Evolutionary conservation across 2,888 invertebrate species (phyloP).

Genomic region (Drosophila maculinotata): DNA sequence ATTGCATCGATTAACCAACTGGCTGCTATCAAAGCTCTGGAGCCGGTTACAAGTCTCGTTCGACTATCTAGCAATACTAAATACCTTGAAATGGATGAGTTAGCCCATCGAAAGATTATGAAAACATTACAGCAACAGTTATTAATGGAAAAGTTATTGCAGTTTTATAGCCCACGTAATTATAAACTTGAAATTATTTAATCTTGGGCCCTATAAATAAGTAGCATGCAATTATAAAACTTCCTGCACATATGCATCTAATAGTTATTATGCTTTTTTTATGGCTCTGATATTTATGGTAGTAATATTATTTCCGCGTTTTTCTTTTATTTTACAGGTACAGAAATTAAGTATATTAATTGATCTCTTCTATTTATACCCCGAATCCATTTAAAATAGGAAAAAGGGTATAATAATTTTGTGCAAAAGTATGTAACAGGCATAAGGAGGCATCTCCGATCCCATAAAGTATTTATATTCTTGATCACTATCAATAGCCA

Average conservation of each 20-base stretch:
- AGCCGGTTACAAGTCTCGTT: neutral
- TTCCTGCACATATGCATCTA: neutral
- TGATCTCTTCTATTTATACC: too few relatives aligned
- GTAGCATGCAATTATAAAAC: neutral
- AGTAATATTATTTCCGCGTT: too few relatives aligned
- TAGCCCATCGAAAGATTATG: slow-evolving; percentile 17
- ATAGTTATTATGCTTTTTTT: neutral
- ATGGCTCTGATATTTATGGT: too few relatives aligned
- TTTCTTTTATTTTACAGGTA: neutral
- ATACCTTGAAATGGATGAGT: slow-evolving; percentile 23
- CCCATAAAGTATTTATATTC: too few relatives aligned
- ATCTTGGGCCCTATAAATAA: neutral
- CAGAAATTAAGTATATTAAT: too few relatives aligned
- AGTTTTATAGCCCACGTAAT: neutral
- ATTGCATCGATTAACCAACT: slow-evolving; percentile 6
- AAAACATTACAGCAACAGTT: slow-evolving; percentile 2
- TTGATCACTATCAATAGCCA: too few relatives aligned
- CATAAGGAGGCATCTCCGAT: too few relatives aligned
- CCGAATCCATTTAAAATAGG: too few relatives aligned
- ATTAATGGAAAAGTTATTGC: slow-evolving; percentile 3
- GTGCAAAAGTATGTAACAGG: too few relatives aligned
- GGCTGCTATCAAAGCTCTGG: neutral
- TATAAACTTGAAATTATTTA: neutral
- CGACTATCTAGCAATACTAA: slow-evolving; percentile 25
- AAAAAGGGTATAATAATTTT: too few relatives aligned